Evolutionary conservation across 64 coral and sea anemone genomes (phyloP).

Genomic region (Dendronephthya gigantea): DNA sequence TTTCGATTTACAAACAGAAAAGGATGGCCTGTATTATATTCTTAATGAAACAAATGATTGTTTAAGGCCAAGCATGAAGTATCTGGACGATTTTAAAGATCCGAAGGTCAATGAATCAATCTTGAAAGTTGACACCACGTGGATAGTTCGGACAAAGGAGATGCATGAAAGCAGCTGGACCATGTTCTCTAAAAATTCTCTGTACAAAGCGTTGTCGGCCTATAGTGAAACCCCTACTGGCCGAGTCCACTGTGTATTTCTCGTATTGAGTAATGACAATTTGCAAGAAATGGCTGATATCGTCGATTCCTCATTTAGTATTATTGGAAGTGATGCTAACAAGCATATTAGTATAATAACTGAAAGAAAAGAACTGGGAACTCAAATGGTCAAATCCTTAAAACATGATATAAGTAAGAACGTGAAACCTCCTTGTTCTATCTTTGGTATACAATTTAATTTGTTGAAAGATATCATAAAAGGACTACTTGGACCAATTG

Average conservation of each 20-base stretch:
- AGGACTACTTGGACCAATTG: constrained; percentile 28
- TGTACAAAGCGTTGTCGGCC: constrained; percentile 16
- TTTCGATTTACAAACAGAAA: constrained; percentile 1
- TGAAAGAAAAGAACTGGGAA: neutral
- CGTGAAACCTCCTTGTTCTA: constrained; percentile 18
- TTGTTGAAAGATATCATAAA: constrained; percentile 32
- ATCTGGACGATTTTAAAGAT: constrained; percentile 36
- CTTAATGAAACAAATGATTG: constrained; percentile 32
- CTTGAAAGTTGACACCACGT: constrained; percentile 31
- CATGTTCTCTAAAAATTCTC: constrained; percentile 14
- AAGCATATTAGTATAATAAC: constrained; percentile 18
- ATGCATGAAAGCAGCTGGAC: constrained; percentile 31
- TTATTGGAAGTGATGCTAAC: constrained; percentile 23
- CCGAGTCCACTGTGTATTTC: constrained; percentile 1
- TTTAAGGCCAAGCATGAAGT: neutral
- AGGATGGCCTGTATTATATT: constrained; percentile 20
- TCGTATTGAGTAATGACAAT: neutral
- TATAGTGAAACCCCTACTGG: constrained; percentile 9
- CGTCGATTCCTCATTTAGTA: constrained; percentile 23
- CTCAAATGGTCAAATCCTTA: constrained; percentile 7
- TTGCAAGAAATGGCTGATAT: constrained; percentile 40
- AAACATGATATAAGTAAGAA: neutral
- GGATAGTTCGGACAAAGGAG: constrained; percentile 12
- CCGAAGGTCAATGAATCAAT: neutral
- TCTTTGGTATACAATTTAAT: neutral